Evolutionary conservation across 2,888 invertebrate genomes (phyloP).

Genomic region (Muschampia plurimacula): DNA sequence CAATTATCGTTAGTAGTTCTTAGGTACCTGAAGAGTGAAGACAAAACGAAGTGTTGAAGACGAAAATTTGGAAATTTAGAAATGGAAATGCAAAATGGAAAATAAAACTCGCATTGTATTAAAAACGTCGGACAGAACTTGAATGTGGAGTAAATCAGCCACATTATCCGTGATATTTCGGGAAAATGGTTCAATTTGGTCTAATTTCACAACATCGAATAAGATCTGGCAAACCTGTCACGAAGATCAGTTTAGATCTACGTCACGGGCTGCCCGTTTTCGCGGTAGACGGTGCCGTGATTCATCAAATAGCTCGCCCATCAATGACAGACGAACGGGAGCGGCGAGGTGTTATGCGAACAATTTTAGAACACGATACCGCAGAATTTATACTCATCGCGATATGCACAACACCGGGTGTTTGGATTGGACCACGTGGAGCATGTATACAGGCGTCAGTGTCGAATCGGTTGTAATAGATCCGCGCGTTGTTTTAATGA

Average conservation of each 20-base stretch:
- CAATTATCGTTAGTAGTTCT: no score
- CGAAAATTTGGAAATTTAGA: neutral
- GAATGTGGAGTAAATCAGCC: neutral
- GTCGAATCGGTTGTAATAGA: neutral
- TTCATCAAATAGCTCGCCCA: slow-evolving; percentile 44
- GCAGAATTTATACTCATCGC: slow-evolving; percentile 3
- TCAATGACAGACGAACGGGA: slow-evolving; percentile 47
- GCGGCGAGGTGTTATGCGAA: slow-evolving; percentile 37
- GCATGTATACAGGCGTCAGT: neutral
- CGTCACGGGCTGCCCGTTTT: slow-evolving; percentile 26
- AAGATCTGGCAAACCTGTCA: slow-evolving; percentile 19
- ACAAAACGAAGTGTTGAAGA: neutral
- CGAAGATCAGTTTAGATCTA: neutral
- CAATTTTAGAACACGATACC: slow-evolving; percentile 45
- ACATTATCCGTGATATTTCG: slow-evolving; percentile 12
- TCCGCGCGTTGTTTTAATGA: no score
- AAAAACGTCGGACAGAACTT: neutral
- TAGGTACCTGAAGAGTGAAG: no score
- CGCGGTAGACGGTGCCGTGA: slow-evolving; percentile 47
- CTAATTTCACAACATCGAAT: slow-evolving; percentile 15
- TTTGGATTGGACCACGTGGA: neutral
- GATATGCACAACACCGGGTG: no score
- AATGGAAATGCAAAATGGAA: no score
- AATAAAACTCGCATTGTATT: neutral
- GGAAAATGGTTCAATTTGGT: slow-evolving; percentile 15